Percentiles rank a stretch among this genome's conserved stretches.
phyloP scores from a whole-genome alignment of 2,888 invertebrate species.

The Omphaloscelis lunosa region DNA sequence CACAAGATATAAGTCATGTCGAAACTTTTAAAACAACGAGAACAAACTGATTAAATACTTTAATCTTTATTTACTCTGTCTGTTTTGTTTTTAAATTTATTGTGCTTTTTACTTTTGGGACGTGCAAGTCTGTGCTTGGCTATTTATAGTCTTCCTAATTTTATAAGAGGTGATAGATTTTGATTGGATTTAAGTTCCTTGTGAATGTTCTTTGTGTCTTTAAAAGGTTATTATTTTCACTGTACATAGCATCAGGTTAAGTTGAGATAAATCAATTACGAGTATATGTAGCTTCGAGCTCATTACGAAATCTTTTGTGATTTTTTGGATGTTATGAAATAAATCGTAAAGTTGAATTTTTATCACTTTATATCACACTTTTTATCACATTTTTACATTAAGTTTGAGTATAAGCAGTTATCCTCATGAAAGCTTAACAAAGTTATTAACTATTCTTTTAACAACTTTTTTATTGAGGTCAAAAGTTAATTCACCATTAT shows the following conservation, averaged over 20 bases:
- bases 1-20: constrained; percentile 86
- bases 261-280: neutral
- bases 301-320: neutral
- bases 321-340: neutral
- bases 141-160: constrained; percentile 47
- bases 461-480: constrained; percentile 55
- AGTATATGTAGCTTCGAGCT: neutral
- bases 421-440: constrained; percentile 34
- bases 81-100: constrained; percentile 87
- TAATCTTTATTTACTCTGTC: constrained; percentile 88
- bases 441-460: constrained; percentile 56
- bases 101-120: constrained; percentile 81
- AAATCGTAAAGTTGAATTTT: neutral
- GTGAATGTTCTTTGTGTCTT: neutral
- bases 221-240: neutral
- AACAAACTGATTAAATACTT: constrained; percentile 87
- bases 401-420: neutral
- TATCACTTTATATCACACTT: too few relatives aligned
- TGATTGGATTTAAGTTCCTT: neutral
- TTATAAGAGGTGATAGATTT: constrained; percentile 29
- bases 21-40: constrained; percentile 84
- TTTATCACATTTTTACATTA: too few relatives aligned
- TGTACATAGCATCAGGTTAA: neutral
- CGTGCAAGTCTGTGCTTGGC: constrained; percentile 71
- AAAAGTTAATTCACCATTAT: constrained; percentile 61